Evolutionary conservation across 2,113 vertebrate species (phyloP), one percentile per base, ranked within the genome.

Genomic region (Corynorhinus townsendii): DNA sequence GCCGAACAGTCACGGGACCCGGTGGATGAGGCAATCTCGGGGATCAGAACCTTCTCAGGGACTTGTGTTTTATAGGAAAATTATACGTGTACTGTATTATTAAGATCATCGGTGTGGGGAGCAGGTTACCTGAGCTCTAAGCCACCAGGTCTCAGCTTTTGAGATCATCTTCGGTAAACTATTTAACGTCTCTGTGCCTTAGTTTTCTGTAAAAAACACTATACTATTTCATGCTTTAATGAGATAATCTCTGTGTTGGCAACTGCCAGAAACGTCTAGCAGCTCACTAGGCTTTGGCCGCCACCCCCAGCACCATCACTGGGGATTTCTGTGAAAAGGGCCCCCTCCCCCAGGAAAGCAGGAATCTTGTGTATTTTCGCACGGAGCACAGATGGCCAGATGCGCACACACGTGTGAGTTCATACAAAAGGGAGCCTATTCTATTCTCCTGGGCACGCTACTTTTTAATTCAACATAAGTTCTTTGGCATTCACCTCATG

Each of bases 51-150:
- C 89, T 75, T 86, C 52, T 12, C 49, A 4, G 17, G 79, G 66
- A 16, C 52, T 38, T 72, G 77, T 47, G 76, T 81, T 73, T 45
- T 24, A 40, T 76, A 20, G 87, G 82, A 19, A 66, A 90, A 49
- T 9, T 0, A 2, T 22, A 10, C 14, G 26, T 14, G 49, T 22
- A 3, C 20, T 2, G 17, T 47, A 1, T n/a, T 33, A 4, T 7
- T 54, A 28, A 62, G 68, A 79, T 77, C 81, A 1, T 68, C 4
- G 3, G 62, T 35, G 38, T 20, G 20, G 40, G 20, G 30, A 12
- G 38, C 52, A 24, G 45, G 33, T 16, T 11, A 2, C 66, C 52
- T 17, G 64, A 20, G 17, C 49, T 28, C 26, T 24, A 17, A 35
- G 49, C 22, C 77, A 8, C 14, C 56, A 4, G 56, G 14, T 14